These are phyloP conservation scores for Nyctibius grandis DNA, from an alignment of 2,797 vertebrate genomes.

Conservation along the genomic window DNA sequence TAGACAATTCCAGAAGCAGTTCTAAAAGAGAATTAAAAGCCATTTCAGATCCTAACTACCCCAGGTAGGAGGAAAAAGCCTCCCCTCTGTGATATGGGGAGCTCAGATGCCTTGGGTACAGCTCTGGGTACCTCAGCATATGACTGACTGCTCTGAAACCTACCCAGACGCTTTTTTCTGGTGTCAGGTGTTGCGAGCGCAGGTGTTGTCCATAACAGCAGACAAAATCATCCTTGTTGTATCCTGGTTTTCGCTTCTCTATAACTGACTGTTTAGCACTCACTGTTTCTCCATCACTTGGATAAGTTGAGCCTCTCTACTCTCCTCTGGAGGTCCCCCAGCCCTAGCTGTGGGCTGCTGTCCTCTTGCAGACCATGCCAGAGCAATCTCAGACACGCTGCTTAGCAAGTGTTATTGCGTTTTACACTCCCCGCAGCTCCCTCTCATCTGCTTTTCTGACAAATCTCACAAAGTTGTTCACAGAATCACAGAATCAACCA, in stretches of 20 bases:
- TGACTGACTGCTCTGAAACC: background rate
- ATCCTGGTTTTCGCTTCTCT: background rate
- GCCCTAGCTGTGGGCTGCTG: fast-evolving
- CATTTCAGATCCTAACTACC: background rate
- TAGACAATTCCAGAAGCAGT: background rate
- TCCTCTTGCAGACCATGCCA: background rate
- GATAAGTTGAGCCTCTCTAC: background rate
- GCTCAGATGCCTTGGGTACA: background rate
- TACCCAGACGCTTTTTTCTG: background rate
- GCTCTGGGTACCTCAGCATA: background rate
- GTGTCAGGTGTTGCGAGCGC: background rate
- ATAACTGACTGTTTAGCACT: background rate
- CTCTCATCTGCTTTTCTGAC: background rate
- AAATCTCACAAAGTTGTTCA: background rate
- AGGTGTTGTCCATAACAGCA: background rate
- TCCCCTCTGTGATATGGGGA: background rate
- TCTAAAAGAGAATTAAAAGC: background rate
- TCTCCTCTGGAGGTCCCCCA: background rate
- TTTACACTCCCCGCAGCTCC: background rate
- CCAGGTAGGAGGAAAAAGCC: background rate
- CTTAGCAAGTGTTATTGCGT: background rate
- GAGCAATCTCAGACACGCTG: background rate
- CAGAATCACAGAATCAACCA: too few species aligned
- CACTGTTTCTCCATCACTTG: background rate
- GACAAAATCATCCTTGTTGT: background rate